Base-by-base conservation (phyloP, 1,140 invertebrate genomes). In the Mercenaria mercenaria region DNA sequence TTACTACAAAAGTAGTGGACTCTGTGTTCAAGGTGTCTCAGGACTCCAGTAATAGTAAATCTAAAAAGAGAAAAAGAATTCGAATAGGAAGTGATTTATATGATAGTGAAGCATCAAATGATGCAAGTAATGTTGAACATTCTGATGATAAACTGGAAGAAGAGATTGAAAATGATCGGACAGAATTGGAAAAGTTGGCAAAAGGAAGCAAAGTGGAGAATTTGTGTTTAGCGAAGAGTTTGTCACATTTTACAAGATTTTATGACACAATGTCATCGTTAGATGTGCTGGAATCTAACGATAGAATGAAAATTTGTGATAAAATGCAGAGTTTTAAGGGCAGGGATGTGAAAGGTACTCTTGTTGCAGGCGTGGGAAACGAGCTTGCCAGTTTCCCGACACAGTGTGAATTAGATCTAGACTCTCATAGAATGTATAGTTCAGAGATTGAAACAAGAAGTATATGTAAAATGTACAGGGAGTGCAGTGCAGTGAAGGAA, bases 81-180 rank as follows among this genome's bases (percentile, higher is more conserved):
- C n/a, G n/a, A n/a, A 82, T 87, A 50, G 56, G 74, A n/a, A 86
- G 59, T 67, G 92, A 92, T 59, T 64, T 91, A 56, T 92, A 82
- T 74, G 90, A 92, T 82, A 91, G 90, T 85, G 92, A 93, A 41
- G 90, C 23, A 10, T 91, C 92, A 10, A 76, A 91, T 81, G 88
- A 89, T 41, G 56, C 50, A 15, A 15, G 32, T 41, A 32, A 79
- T 50, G 59, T 37, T 13, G 43, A 18, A 47, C 15, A 83, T 34
- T 20, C 59, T 32, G 59, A 3, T 61, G 20, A 37, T 23, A 32
- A 37, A 11, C 4, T 26, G 15, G 61, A 23, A 3, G 23, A 26
- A 0, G 50, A 76, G 15, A 37, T 1, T 23, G 69, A 64, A 32
- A 37, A 43, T 34, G n/a, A n/a, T n/a, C 29, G 1, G 13, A 41